phyloP scores from a whole-genome alignment of 2,113 vertebrate genomes.

The Ranitomeya variabilis region DNA sequence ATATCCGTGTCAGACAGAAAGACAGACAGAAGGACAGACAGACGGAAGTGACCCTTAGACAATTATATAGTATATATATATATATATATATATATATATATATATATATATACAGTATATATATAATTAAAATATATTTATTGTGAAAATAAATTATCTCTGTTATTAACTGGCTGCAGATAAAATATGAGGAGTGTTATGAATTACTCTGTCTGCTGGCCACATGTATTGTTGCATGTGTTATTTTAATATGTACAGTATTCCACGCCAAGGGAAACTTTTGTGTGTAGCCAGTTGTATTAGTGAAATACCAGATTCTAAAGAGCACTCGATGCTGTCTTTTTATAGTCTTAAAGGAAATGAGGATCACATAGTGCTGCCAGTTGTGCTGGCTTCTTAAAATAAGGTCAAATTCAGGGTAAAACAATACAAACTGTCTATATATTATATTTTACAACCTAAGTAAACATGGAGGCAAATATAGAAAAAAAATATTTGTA shows the following conservation, averaged over 20 bases:
- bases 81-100: no score
- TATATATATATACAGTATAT: no score
- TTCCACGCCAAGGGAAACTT: constrained; percentile 42
- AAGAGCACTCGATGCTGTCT: neutral
- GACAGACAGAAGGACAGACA: no score
- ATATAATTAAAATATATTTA: neutral
- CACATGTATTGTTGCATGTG: constrained; percentile 27
- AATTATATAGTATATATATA: no score
- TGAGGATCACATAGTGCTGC: constrained; percentile 4
- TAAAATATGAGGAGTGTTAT: constrained; percentile 1
- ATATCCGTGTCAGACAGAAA: no score
- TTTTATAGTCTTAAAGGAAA: constrained; percentile 12
- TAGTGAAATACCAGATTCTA: constrained; percentile 14
- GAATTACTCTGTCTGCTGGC: neutral
- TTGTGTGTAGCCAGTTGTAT: constrained; percentile 21
- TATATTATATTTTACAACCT: neutral
- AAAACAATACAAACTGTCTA: neutral
- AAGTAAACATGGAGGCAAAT: neutral
- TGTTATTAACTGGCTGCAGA: neutral
- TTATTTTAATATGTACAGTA: constrained; percentile 27
- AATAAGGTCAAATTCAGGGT: constrained; percentile 22
- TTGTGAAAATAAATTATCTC: neutral
- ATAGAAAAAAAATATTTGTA: neutral
- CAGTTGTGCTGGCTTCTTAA: constrained; percentile 2
- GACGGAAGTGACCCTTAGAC: no score